These are phyloP conservation scores for Amphipoea lucens DNA, from an alignment of 2,888 invertebrate species.

Conservation along the genomic window DNA sequence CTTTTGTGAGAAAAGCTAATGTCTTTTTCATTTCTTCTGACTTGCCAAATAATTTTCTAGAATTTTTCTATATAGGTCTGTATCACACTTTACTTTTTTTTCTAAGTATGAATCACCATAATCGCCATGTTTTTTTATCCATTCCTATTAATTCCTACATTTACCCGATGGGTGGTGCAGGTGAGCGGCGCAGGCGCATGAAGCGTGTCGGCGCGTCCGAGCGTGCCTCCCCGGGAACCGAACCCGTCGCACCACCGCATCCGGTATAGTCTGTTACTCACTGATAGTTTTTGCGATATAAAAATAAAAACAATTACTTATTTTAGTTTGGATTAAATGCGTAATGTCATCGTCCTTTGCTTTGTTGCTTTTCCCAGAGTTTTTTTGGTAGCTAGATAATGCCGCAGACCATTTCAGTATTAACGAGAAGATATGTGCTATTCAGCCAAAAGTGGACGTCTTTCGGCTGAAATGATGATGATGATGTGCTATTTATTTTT, in stretches of 20 bases:
- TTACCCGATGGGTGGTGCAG: constrained; percentile 56
- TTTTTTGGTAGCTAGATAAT: neutral
- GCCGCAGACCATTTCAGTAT: neutral
- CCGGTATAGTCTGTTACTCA: constrained; percentile 75
- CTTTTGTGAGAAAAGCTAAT: neutral
- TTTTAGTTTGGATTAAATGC: constrained; percentile 41
- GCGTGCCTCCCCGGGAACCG: constrained; percentile 81
- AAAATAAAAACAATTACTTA: constrained; percentile 24
- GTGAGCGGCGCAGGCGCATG: constrained; percentile 66
- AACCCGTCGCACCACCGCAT: constrained; percentile 76
- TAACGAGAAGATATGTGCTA: neutral
- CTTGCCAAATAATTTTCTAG: neutral
- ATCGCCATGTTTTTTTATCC: constrained; percentile 1
- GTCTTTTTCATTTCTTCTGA: neutral
- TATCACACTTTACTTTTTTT: neutral
- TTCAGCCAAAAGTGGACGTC: too few species aligned
- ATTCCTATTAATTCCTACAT: constrained; percentile 54
- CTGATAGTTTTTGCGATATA: constrained; percentile 65
- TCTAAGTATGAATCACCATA: constrained; percentile 1
- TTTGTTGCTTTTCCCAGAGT: constrained; percentile 11
- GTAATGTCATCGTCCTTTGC: constrained; percentile 32
- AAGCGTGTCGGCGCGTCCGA: constrained; percentile 81
- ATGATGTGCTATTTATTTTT: neutral
- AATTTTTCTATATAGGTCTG: neutral
- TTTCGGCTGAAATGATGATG: too few species aligned